A percentile compares a stretch with the other conserved stretches of the same genome.
phyloP scores from a whole-genome alignment of 2,113 vertebrate genomes.

The Nothocercus julius region DNA sequence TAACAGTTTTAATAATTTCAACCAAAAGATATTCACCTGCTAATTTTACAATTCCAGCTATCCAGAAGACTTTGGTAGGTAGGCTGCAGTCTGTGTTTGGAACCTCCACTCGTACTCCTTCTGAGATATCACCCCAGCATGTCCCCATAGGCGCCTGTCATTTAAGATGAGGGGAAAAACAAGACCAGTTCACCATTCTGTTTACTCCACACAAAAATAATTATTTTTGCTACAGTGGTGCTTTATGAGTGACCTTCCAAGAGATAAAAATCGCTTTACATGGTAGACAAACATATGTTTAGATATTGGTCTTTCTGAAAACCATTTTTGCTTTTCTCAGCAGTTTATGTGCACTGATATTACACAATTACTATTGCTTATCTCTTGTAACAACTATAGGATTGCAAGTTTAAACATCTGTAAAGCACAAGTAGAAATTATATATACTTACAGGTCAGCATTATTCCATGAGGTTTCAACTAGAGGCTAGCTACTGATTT shows the following conservation, averaged over 20 bases:
- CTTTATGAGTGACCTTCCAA: background rate
- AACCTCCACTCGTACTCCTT: conserved; percentile 92
- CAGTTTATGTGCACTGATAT: background rate
- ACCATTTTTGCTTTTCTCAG: background rate
- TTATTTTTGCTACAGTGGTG: background rate
- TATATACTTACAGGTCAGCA: background rate
- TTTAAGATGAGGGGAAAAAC: conserved; percentile 19
- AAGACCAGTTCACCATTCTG: conserved; percentile 43
- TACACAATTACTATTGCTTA: background rate
- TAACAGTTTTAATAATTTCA: background rate
- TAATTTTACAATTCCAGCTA: conserved; percentile 93
- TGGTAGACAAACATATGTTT: background rate
- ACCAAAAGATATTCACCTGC: conserved; percentile 80
- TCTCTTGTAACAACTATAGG: background rate
- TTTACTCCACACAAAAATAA: background rate
- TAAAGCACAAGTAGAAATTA: background rate
- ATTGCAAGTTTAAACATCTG: background rate
- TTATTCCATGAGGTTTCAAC: background rate
- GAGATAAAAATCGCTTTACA: background rate
- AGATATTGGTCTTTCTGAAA: background rate
- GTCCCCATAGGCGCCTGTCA: conserved; percentile 91
- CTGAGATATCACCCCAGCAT: conserved; percentile 91
- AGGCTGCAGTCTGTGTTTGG: conserved; percentile 91
- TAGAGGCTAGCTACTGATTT: background rate
- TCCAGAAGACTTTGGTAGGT: conserved; percentile 96